Evolutionary conservation across 1,140 invertebrate species (phyloP).

Genomic region (Planococcus citri): DNA sequence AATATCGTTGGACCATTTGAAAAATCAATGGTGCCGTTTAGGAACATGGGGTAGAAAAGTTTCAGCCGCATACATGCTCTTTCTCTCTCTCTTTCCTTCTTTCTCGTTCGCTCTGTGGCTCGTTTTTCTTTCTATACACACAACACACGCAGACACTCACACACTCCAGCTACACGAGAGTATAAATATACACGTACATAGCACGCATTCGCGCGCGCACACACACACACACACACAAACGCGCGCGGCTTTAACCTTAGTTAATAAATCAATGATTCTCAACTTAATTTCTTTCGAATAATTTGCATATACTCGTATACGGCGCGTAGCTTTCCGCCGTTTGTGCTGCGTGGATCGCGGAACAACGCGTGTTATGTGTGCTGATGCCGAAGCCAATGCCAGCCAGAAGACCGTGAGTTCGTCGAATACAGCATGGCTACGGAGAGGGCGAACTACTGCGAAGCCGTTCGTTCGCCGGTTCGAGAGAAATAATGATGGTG

Average conservation of each 20-base stretch:
- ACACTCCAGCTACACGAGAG: not conserved
- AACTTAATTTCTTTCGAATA: slow-evolving; percentile 6
- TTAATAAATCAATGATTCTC: slow-evolving; percentile 18
- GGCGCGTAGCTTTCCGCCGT: too few relatives aligned
- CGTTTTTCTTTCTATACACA: not conserved
- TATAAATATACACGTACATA: not conserved
- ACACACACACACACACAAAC: not conserved
- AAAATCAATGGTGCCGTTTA: slow-evolving; percentile 19
- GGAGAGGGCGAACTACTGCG: too few relatives aligned
- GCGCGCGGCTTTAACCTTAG: not conserved
- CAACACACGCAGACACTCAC: too few relatives aligned
- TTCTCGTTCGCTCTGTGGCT: not conserved
- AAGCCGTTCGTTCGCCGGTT: too few relatives aligned
- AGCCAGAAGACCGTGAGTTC: too few relatives aligned
- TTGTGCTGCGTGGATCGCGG: too few relatives aligned
- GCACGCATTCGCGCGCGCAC: not conserved
- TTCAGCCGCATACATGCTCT: slow-evolving; percentile 10
- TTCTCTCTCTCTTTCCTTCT: not conserved
- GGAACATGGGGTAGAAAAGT: slow-evolving; percentile 10
- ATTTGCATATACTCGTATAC: not conserved
- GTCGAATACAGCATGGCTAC: too few relatives aligned
- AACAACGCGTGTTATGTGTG: too few relatives aligned
- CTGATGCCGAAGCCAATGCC: too few relatives aligned
- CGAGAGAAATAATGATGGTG: too few relatives aligned
- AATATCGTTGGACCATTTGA: slow-evolving; percentile 18